Base-by-base conservation (phyloP, 2,113 vertebrate genomes). In the Nerophis ophidion region DNA sequence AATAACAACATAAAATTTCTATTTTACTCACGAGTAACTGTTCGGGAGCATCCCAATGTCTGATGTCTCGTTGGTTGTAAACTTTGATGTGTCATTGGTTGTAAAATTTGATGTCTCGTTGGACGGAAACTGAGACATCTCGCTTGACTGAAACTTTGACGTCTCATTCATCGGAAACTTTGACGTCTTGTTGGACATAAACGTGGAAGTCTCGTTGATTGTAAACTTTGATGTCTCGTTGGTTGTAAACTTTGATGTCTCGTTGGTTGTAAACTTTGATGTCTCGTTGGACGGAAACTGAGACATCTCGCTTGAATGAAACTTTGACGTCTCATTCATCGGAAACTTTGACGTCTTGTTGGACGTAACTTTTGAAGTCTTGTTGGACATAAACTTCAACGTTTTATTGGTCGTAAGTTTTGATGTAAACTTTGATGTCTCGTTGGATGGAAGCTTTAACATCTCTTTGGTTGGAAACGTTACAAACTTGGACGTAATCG, bases 51-150 rank as follows among this genome's bases (percentile, higher is more conserved):
- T n/a, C n/a, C n/a, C n/a, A n/a, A n/a, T n/a, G n/a, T 14, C 13
- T 7, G 19, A 34, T 6, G 12, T 14, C 19, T 52, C 9, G 10
- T 13, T 5, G 1, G 13, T 14, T 3, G 26, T 14, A 6, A 4
- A 4, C 14, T 35, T 5, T 0, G 52, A n/a, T 3, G 14, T 9
- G 0, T 5, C 1, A 15, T n/a, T 16, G 1, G 34, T 5, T 7
- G 33, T 9, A 55, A 12, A 11, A 2, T 26, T 26, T 1, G 2
- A 26, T 26, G 26, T 26, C 26, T 26, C 26, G 26, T 26, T 26
- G 26, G 2, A 34, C 1, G 26, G 7, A 12, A 4, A 4, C 14
- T 35, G 2, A 1, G 52, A n/a, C 1, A 7, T 9, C 1, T 5
- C 3, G 34, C 8, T 16, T 0, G 52, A 6, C 14, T 13, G 8